phyloP scores from a whole-genome alignment of 2,797 vertebrate genomes.

The Macropus fuliginosus region DNA sequence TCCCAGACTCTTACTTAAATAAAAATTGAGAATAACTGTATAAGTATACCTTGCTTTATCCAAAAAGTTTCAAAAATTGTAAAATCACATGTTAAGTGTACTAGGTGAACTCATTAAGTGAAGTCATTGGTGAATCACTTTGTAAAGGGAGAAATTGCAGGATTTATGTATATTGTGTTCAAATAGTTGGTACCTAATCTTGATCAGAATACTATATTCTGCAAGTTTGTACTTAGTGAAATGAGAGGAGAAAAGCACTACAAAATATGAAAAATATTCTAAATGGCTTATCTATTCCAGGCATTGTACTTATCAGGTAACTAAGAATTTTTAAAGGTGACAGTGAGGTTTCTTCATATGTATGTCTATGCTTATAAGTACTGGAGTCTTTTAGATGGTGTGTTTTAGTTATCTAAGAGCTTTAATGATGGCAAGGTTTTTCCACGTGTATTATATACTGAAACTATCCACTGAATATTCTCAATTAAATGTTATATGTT shows the following conservation, averaged over 20 bases:
- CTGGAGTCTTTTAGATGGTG: not conserved
- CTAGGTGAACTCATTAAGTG: not conserved
- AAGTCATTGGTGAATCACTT: not conserved
- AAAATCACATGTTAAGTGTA: conserved; percentile 28
- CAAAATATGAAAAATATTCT: conserved; percentile 33
- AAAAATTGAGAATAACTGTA: conserved; percentile 22
- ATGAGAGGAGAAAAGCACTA: not conserved
- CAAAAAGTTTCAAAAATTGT: not conserved
- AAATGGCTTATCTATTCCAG: not conserved
- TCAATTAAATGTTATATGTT: conserved; percentile 17
- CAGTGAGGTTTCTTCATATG: not conserved
- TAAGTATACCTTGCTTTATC: not conserved
- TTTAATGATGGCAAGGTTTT: conserved; percentile 30
- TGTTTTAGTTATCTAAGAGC: conserved; percentile 18
- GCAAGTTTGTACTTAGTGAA: conserved; percentile 32
- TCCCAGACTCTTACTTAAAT: conserved; percentile 31
- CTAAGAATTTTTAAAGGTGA: conserved; percentile 32
- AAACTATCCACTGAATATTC: conserved; percentile 13
- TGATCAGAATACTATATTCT: conserved; percentile 9
- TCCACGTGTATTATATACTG: not conserved
- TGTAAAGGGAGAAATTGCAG: not conserved
- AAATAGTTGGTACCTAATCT: not conserved
- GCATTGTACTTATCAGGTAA: not conserved
- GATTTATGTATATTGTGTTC: not conserved
- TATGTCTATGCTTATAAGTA: not conserved